phyloP scores from a whole-genome alignment of 1,140 invertebrate genomes.

The Bombus breviceps region DNA sequence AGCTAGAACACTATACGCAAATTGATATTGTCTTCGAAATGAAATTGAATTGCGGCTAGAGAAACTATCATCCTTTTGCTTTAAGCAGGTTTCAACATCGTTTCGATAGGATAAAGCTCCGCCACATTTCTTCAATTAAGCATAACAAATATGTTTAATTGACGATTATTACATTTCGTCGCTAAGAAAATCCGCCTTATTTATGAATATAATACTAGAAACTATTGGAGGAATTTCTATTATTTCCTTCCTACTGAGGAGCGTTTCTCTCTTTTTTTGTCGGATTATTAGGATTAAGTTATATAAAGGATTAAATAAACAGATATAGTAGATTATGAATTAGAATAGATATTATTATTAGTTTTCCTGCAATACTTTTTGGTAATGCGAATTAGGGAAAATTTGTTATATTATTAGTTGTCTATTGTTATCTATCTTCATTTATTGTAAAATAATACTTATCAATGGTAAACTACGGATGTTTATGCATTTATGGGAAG shows the following conservation, averaged over 20 bases:
- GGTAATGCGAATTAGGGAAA: not conserved
- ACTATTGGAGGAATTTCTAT: too few species aligned
- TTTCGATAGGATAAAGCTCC: too few species aligned
- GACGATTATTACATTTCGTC: not conserved
- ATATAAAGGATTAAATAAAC: not conserved
- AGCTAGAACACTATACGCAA: not conserved
- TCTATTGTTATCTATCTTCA: not conserved
- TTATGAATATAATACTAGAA: not conserved
- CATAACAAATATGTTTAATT: not conserved
- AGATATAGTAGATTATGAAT: not conserved
- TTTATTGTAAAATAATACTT: not conserved
- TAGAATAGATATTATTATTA: not conserved
- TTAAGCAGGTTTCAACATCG: too few species aligned
- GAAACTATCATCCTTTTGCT: too few species aligned
- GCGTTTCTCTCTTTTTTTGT: not conserved
- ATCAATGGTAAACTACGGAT: not conserved
- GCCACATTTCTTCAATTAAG: not conserved
- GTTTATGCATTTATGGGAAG: not conserved
- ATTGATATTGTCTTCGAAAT: slow-evolving; percentile 4
- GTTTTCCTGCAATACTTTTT: not conserved
- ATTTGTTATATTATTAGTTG: not conserved
- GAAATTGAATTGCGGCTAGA: not conserved
- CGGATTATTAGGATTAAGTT: not conserved
- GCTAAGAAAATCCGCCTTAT: slow-evolving; percentile 2
- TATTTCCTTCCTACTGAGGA: not conserved